Evolutionary conservation across 2,113 vertebrate genomes (phyloP).

Genomic region (Tetrax tetrax): DNA sequence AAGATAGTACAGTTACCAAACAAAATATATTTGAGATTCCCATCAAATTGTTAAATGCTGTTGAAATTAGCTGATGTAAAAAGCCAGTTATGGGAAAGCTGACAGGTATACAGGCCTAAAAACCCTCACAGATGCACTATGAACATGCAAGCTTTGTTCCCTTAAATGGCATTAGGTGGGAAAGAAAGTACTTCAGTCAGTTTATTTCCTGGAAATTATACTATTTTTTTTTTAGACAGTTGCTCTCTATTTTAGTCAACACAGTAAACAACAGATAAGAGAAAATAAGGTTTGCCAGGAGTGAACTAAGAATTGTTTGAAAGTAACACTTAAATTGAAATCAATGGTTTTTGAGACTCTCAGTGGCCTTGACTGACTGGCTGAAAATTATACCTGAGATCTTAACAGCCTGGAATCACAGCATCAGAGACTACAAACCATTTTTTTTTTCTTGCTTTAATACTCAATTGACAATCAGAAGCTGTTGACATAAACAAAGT

Average conservation of each 20-base stretch:
- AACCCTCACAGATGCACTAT: not conserved
- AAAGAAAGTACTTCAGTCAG: not conserved
- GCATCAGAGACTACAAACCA: not conserved
- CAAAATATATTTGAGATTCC: not conserved
- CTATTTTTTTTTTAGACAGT: not conserved
- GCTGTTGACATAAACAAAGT: not conserved
- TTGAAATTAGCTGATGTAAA: not conserved
- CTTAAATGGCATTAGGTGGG: not conserved
- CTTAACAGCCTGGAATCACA: not conserved
- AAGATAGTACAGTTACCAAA: not conserved
- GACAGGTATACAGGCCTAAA: not conserved
- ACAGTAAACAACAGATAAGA: not conserved
- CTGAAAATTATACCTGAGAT: not conserved
- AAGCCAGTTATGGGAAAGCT: not conserved
- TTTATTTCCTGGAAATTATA: not conserved
- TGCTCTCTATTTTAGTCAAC: not conserved
- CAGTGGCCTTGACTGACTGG: not conserved
- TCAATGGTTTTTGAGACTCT: not conserved
- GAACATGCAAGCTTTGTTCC: not conserved
- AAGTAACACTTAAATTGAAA: not conserved
- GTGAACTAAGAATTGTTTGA: not conserved
- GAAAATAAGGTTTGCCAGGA: not conserved
- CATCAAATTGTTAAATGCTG: not conserved
- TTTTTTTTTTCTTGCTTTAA: slow-evolving; percentile 10
- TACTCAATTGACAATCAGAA: not conserved